Base-by-base conservation (phyloP, 2,888 invertebrate genomes). In the Xanthorhoe designata region DNA sequence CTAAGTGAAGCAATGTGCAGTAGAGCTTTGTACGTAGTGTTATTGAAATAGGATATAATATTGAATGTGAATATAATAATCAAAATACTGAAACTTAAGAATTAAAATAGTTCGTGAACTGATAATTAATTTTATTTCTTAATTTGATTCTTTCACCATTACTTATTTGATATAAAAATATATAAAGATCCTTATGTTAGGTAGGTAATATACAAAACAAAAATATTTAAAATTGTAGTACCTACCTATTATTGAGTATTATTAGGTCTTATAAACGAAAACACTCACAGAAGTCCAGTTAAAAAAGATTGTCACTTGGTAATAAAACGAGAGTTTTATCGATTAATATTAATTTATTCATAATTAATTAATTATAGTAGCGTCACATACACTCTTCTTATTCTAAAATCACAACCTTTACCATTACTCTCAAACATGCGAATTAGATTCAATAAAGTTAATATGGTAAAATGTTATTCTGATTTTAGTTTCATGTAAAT, bases 51-150 rank as follows among this genome's bases (percentile, higher is more conserved):
- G 59, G 38, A n/a, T n/a, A 24, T 24, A 24, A 24, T 64, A 70
- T 66, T 62, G 59, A 58, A 69, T 61, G 70, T 70, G 64, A 60
- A 66, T 67, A 68, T 61, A 54, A 56, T 66, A 69, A 61, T 38
- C 64, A 64, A 65, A 58, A 15, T 38, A 61, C 42, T 69, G 53
- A 66, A 66, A 62, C 51, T 67, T 67, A 24, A 47, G 62, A 55
- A 70, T 19, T 70, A 72, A 69, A 62, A 68, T 68, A 72, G 72
- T 64, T 62, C 61, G 64, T 62, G 50, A 69, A 65, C 17, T 17
- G 6, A 29, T 45, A 24, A 57, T 29, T 0, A 17, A 24, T 56
- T 56, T 56, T 17, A 50, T 50, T 50, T 50, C 2, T 3, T 24
- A n/a, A n/a, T n/a, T n/a, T n/a, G n/a, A n/a, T n/a, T n/a, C n/a